phyloP scores from a whole-genome alignment of 2,888 invertebrate species.

The Pheosia tremula region DNA sequence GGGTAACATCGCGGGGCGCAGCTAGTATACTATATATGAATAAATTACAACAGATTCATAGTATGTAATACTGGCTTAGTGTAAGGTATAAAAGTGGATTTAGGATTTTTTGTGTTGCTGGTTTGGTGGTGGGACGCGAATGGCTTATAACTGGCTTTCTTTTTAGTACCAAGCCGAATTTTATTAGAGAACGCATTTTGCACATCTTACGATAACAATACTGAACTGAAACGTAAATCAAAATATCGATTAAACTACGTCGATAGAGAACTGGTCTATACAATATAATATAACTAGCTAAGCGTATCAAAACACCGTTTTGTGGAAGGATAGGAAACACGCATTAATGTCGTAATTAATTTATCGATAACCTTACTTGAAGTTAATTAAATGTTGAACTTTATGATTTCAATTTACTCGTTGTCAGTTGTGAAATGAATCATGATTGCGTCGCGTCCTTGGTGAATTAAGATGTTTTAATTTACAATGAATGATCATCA shows the following conservation, averaged over 20 bases:
- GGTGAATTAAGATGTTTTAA: constrained; percentile 19
- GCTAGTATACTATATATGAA: too few species aligned
- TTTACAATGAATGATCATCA: constrained; percentile 12
- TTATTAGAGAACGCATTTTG: not conserved
- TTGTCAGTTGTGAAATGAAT: constrained; percentile 41
- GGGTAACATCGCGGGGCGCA: too few species aligned
- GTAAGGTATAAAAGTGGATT: too few species aligned
- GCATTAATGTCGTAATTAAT: constrained; percentile 40
- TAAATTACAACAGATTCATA: too few species aligned
- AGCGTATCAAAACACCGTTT: constrained; percentile 13
- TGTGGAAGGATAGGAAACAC: constrained; percentile 20
- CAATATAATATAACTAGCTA: too few species aligned
- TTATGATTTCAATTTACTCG: constrained; percentile 35
- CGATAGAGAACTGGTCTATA: too few species aligned
- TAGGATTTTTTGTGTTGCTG: too few species aligned
- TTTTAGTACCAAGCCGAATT: not conserved
- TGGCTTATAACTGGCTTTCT: too few species aligned
- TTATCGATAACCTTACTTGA: constrained; percentile 47
- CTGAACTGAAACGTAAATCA: not conserved
- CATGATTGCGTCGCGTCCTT: constrained; percentile 30
- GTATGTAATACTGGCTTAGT: too few species aligned
- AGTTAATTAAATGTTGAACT: constrained; percentile 52
- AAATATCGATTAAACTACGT: not conserved
- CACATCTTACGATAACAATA: not conserved
- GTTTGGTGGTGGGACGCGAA: too few species aligned